Percentiles rank a stretch among this genome's conserved stretches.
phyloP scores from a whole-genome alignment of 2,888 invertebrate genomes.

The Caenorhabditis wallacei region DNA sequence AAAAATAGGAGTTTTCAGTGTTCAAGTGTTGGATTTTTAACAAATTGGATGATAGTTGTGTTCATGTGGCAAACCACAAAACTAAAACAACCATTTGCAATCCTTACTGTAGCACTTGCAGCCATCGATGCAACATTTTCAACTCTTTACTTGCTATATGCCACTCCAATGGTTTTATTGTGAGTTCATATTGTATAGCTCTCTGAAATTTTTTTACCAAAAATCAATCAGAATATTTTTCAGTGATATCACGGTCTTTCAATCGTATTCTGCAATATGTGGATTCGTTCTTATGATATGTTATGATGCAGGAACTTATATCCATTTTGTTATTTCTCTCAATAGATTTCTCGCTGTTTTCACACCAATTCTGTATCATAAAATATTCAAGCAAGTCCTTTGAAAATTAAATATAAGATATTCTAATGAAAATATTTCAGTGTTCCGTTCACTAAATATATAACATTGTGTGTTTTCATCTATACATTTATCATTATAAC shows the following conservation, averaged over 20 bases:
- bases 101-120: constrained; percentile 27
- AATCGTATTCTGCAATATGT: constrained; percentile 11
- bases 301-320: constrained; percentile 9
- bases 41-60: constrained; percentile 27
- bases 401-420: background rate
- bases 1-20: background rate
- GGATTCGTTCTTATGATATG: constrained; percentile 30
- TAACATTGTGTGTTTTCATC: constrained; percentile 2
- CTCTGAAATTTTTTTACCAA: background rate
- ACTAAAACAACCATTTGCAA: constrained; percentile 25
- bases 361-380: constrained; percentile 21
- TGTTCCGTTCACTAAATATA: constrained; percentile 17
- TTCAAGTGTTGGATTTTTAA: constrained; percentile 1
- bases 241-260: constrained; percentile 17
- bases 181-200: background rate
- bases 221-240: too few species aligned
- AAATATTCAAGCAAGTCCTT: constrained; percentile 13
- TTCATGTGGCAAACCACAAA: constrained; percentile 8
- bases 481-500: constrained; percentile 16
- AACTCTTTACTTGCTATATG: constrained; percentile 21
- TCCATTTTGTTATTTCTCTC: constrained; percentile 28
- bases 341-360: constrained; percentile 35
- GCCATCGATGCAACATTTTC: constrained; percentile 25
- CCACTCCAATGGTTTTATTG: constrained; percentile 26
- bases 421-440: background rate